Conservation (phyloP, 2,797 vertebrate genomes). For the Amazona ochrocephala region DNA sequence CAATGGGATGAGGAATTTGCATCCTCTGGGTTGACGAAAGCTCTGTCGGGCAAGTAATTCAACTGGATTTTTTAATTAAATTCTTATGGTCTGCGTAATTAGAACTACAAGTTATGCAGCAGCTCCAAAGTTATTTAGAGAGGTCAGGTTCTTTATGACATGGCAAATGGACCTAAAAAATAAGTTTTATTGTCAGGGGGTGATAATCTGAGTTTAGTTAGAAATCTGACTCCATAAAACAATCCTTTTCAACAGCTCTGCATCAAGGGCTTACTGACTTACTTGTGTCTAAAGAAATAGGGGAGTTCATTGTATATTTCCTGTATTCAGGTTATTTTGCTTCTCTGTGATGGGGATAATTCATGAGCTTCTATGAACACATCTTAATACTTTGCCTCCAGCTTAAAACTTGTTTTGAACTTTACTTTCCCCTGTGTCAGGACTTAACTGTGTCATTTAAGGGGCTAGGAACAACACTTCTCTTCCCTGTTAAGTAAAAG, state of each 20-base stretch:
- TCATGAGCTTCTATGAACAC: not conserved
- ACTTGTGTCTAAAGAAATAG: not conserved
- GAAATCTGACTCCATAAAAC: not conserved
- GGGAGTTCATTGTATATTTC: not conserved
- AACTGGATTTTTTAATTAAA: constrained; percentile 25
- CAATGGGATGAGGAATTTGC: not conserved
- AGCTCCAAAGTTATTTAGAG: not conserved
- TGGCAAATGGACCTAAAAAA: not conserved
- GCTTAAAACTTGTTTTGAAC: not conserved
- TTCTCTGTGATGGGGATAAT: not conserved
- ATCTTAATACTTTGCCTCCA: not conserved
- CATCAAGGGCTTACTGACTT: not conserved
- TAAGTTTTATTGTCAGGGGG: not conserved
- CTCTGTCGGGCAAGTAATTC: not conserved
- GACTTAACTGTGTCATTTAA: not conserved
- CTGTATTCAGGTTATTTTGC: not conserved
- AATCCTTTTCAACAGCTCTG: not conserved
- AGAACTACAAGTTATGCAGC: not conserved
- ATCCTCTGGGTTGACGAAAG: constrained; percentile 6
- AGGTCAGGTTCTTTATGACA: not conserved
- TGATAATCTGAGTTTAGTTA: not conserved
- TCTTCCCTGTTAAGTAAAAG: not conserved
- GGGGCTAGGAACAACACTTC: not conserved
- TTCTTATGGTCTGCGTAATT: constrained; percentile 5
- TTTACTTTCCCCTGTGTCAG: not conserved